These are phyloP conservation scores for Ailurus styani DNA, from an alignment of 2,113 vertebrate species.

Conservation along the genomic window DNA sequence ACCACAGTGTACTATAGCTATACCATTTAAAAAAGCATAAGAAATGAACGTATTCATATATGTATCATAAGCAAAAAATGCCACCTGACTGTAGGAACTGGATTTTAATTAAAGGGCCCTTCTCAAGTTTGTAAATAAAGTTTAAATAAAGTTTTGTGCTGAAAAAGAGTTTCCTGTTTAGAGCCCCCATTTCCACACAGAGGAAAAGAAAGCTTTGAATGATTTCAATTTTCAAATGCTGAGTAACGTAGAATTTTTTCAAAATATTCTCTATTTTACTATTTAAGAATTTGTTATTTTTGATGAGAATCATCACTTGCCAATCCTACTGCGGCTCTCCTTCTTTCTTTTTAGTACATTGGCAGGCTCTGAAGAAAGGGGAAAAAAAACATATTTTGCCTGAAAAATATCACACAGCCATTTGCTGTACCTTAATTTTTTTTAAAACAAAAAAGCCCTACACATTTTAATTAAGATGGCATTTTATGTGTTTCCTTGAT, in stretches of 20 bases:
- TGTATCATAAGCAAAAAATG: slow-evolving; percentile 33
- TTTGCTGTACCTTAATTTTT: neutral
- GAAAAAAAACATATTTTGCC: neutral
- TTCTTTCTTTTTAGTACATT: neutral
- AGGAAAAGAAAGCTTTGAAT: slow-evolving; percentile 3
- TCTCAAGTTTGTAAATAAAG: slow-evolving; percentile 35
- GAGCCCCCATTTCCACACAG: neutral
- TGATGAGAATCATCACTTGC: neutral
- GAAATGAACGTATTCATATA: slow-evolving; percentile 36
- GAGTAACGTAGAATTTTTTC: neutral
- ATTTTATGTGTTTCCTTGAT: slow-evolving; percentile 33
- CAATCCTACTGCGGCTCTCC: neutral
- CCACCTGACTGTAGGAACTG: neutral
- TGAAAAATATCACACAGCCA: neutral
- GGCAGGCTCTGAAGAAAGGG: neutral
- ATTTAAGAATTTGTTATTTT: neutral
- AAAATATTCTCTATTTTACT: slow-evolving; percentile 19
- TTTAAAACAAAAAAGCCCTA: neutral
- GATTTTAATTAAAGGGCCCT: slow-evolving; percentile 40
- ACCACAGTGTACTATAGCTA: neutral
- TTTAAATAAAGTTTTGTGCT: slow-evolving; percentile 44
- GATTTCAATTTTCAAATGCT: slow-evolving; percentile 26
- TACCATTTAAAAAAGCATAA: neutral
- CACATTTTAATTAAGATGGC: neutral
- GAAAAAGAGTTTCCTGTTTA: neutral